Percentiles rank a stretch among this genome's conserved stretches.
phyloP scores from a whole-genome alignment of 2,888 invertebrate genomes.

The Lasiommata megera region DNA sequence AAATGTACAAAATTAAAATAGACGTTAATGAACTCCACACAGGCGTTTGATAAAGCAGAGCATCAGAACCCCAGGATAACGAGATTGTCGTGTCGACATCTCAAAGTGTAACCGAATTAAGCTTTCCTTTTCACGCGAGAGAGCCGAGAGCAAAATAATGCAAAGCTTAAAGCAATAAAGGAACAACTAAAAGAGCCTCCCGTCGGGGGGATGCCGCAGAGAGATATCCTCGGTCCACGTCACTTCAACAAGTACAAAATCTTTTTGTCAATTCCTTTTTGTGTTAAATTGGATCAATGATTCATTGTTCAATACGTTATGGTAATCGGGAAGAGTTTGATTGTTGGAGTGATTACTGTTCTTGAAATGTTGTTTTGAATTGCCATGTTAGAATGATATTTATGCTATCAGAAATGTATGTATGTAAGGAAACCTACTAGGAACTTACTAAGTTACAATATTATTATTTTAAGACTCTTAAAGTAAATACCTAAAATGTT shows the following conservation, averaged over 20 bases:
- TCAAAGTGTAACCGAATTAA: conserved; percentile 80
- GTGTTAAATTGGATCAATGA: conserved; percentile 69
- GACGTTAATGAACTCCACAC: conserved; percentile 43
- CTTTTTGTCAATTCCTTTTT: conserved; percentile 69
- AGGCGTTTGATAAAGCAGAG: conserved; percentile 75
- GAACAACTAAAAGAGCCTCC: conserved; percentile 39
- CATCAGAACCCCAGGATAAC: conserved; percentile 67
- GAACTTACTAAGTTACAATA: too few relatives aligned
- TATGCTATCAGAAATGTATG: too few relatives aligned
- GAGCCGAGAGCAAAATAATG: conserved; percentile 74
- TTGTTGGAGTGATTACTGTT: conserved; percentile 28
- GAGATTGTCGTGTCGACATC: conserved; percentile 78
- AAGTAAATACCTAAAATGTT: too few relatives aligned
- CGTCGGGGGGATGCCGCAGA: conserved; percentile 61
- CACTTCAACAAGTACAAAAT: conserved; percentile 49
- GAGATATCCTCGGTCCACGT: conserved; percentile 61
- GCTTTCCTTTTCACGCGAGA: conserved; percentile 72
- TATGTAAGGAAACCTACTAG: too few relatives aligned
- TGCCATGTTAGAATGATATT: background rate
- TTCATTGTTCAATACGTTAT: conserved; percentile 60
- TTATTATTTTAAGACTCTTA: too few relatives aligned
- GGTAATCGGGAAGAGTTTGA: conserved; percentile 60
- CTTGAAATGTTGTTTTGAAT: conserved; percentile 5
- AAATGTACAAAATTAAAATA: conserved; percentile 21
- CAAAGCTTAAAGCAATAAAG: conserved; percentile 76